These are phyloP conservation scores for Escarpia spicata DNA, from an alignment of 2,888 invertebrate species.

Conservation along the genomic window DNA sequence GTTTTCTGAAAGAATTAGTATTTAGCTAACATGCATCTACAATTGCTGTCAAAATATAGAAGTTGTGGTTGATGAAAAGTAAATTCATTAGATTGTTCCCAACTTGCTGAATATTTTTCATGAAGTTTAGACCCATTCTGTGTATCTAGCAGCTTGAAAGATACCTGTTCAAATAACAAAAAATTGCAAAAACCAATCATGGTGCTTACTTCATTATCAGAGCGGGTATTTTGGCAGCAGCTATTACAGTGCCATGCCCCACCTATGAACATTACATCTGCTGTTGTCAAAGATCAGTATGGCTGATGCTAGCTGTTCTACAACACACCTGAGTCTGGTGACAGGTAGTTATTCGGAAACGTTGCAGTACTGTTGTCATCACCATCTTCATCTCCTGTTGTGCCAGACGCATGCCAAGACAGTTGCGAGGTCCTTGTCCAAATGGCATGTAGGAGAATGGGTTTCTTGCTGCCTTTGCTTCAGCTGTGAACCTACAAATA, in stretches of 20 bases:
- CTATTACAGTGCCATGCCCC: not conserved
- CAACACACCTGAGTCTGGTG: not conserved
- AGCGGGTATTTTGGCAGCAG: too few relatives aligned
- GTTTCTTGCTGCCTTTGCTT: constrained; percentile 26
- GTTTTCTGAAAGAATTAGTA: too few relatives aligned
- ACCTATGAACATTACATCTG: not conserved
- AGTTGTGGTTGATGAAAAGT: too few relatives aligned
- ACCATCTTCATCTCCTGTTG: constrained; percentile 37
- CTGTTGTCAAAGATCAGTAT: not conserved
- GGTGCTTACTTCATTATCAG: too few relatives aligned
- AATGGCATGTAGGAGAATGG: constrained; percentile 37
- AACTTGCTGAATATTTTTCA: too few relatives aligned
- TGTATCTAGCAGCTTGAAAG: too few relatives aligned
- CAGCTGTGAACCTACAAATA: constrained; percentile 31
- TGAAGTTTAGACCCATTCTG: too few relatives aligned
- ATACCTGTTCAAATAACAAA: too few relatives aligned
- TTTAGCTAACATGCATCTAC: too few relatives aligned
- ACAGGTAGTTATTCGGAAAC: not conserved
- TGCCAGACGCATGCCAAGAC: constrained; percentile 37
- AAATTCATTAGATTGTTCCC: too few relatives aligned
- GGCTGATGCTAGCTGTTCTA: not conserved
- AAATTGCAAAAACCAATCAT: too few relatives aligned
- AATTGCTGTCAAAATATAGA: too few relatives aligned
- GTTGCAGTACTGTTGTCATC: not conserved
- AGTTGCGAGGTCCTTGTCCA: constrained; percentile 38